Conservation (phyloP, 2,113 vertebrate species). For the Anguilla japonica region DNA sequence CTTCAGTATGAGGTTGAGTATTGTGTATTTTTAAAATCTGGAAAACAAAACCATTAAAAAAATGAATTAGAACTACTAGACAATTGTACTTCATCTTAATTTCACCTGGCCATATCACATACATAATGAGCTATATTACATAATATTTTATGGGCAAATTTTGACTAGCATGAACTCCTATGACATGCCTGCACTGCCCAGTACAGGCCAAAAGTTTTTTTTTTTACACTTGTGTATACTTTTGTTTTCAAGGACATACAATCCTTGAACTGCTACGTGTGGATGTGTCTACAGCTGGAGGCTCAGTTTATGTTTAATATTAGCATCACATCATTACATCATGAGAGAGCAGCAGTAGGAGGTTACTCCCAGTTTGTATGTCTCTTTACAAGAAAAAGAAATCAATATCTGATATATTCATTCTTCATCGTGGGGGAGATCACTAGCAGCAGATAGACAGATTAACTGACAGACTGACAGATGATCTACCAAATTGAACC, state of each 20-base stretch:
- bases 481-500: not conserved
- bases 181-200: not conserved
- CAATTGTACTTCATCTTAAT: not conserved
- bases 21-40: not conserved
- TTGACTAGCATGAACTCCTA: not conserved
- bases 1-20: not conserved
- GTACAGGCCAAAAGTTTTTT: too few relatives aligned
- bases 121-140: not conserved
- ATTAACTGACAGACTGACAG: not conserved
- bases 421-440: not conserved
- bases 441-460: not conserved
- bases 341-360: not conserved
- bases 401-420: not conserved
- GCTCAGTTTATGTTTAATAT: not conserved
- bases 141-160: not conserved
- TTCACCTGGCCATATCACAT: not conserved
- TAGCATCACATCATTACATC: not conserved
- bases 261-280: not conserved
- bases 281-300: not conserved
- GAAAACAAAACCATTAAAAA: not conserved
- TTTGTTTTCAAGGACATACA: too few relatives aligned
- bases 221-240: too few relatives aligned
- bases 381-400: not conserved
- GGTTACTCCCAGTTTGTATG: not conserved
- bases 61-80: not conserved